These are phyloP conservation scores for Pollenia labialis DNA, from an alignment of 2,888 invertebrate species.

Conservation along the genomic window DNA sequence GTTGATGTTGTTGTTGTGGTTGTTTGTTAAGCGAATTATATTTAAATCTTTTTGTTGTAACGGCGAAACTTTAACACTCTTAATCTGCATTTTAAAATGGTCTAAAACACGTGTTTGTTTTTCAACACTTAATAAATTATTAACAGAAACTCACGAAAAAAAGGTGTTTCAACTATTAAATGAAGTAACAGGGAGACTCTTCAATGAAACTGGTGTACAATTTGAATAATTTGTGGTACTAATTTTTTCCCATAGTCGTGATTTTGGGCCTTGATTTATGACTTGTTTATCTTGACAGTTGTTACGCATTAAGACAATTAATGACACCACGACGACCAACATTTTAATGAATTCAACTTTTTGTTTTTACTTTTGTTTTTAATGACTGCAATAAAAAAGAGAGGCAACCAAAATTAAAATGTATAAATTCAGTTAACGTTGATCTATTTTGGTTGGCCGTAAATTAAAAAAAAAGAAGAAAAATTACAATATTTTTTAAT, in stretches of 20 bases:
- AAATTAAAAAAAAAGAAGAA: slow-evolving; percentile 1
- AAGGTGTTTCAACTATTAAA: background rate
- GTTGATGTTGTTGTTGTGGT: background rate
- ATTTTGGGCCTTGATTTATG: slow-evolving; percentile 49
- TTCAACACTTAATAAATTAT: slow-evolving; percentile 49
- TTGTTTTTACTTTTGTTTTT: background rate
- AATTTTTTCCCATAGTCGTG: background rate
- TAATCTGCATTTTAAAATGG: slow-evolving; percentile 5
- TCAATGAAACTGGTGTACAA: slow-evolving; percentile 3
- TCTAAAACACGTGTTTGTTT: slow-evolving; percentile 56
- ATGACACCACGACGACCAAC: slow-evolving; percentile 41
- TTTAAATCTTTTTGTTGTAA: slow-evolving; percentile 16
- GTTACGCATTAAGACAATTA: slow-evolving; percentile 64
- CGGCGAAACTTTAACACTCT: slow-evolving; percentile 7
- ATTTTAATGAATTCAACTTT: slow-evolving; percentile 47
- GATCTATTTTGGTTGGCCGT: slow-evolving; percentile 7
- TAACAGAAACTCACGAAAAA: background rate
- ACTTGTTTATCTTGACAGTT: slow-evolving; percentile 66
- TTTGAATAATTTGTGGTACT: background rate
- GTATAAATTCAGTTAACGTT: slow-evolving; percentile 1
- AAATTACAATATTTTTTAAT: background rate
- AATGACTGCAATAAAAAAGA: background rate
- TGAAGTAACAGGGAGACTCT: background rate
- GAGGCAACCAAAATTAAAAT: background rate
- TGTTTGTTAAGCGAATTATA: slow-evolving; percentile 7